Evolutionary conservation across 2,113 vertebrate species (phyloP).

Genomic region (Colinus virginianus): DNA sequence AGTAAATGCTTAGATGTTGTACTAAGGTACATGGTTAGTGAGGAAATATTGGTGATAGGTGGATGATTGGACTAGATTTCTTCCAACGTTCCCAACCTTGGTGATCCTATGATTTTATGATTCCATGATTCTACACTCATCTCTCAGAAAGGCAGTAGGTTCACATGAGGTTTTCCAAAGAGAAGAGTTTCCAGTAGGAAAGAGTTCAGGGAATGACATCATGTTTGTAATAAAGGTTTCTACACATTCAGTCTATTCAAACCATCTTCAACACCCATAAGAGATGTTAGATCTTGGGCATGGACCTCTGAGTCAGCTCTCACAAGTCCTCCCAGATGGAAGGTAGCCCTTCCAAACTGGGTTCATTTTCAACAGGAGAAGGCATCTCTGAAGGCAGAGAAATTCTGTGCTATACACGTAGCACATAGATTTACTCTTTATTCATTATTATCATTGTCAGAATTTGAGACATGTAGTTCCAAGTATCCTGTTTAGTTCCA

Average conservation of each 20-base stretch:
- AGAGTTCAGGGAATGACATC: not conserved
- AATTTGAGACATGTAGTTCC: not conserved
- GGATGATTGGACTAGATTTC: no score
- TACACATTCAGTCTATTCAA: not conserved
- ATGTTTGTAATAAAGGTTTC: not conserved
- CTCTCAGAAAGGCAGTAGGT: not conserved
- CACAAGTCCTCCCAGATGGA: not conserved
- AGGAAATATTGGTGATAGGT: no score
- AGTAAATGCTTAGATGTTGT: no score
- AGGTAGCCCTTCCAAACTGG: not conserved
- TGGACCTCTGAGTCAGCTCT: not conserved
- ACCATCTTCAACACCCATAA: not conserved
- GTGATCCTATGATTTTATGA: no score
- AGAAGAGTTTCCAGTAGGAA: not conserved
- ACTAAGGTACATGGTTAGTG: no score
- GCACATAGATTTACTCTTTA: not conserved
- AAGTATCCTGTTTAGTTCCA: not conserved
- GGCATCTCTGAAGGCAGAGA: accelerated
- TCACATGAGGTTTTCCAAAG: not conserved
- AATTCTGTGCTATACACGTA: not conserved
- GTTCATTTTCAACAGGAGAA: not conserved
- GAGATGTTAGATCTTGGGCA: accelerated
- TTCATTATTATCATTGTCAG: not conserved
- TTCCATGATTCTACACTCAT: no score
- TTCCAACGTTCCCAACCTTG: no score